Percentiles rank a stretch among this genome's conserved stretches.
phyloP scores from a whole-genome alignment of 2,113 vertebrate species.

The Dissostichus mawsoni region DNA sequence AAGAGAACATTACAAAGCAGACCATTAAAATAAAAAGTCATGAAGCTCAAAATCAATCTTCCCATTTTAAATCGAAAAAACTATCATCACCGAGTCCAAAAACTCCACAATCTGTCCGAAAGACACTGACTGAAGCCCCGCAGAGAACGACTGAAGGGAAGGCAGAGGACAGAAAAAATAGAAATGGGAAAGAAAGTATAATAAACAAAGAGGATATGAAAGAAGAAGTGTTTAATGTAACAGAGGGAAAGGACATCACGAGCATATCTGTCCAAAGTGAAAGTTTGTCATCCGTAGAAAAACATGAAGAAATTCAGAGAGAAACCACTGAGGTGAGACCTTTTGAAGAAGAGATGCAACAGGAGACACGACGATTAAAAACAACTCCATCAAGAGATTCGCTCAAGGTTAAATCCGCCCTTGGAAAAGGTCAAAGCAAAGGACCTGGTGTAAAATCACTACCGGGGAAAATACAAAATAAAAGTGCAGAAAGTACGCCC shows the following conservation, averaged over 20 bases:
- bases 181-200: slow-evolving; percentile 20
- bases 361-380: slow-evolving; percentile 8
- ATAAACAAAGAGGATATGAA: background rate
- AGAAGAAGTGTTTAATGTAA: slow-evolving; percentile 2
- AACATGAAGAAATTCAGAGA: background rate
- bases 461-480: slow-evolving; percentile 16
- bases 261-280: background rate
- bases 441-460: slow-evolving; percentile 19
- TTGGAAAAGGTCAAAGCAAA: slow-evolving; percentile 33
- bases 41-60: slow-evolving; percentile 2
- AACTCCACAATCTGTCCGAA: background rate
- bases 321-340: slow-evolving; percentile 8
- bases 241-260: slow-evolving; percentile 14
- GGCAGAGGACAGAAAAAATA: slow-evolving; percentile 4
- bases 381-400: slow-evolving; percentile 29
- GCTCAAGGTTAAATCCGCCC: slow-evolving; percentile 26
- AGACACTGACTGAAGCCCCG: slow-evolving; percentile 18
- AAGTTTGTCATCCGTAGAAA: slow-evolving; percentile 5
- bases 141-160: slow-evolving; percentile 20
- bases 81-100: slow-evolving; percentile 10
- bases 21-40: slow-evolving; percentile 2
- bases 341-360: background rate
- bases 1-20: slow-evolving; percentile 53
- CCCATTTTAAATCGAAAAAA: slow-evolving; percentile 24
- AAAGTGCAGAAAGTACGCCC: slow-evolving; percentile 7